Conservation (phyloP, 2,113 vertebrate species). For the Trichomycterus rosablanca region DNA sequence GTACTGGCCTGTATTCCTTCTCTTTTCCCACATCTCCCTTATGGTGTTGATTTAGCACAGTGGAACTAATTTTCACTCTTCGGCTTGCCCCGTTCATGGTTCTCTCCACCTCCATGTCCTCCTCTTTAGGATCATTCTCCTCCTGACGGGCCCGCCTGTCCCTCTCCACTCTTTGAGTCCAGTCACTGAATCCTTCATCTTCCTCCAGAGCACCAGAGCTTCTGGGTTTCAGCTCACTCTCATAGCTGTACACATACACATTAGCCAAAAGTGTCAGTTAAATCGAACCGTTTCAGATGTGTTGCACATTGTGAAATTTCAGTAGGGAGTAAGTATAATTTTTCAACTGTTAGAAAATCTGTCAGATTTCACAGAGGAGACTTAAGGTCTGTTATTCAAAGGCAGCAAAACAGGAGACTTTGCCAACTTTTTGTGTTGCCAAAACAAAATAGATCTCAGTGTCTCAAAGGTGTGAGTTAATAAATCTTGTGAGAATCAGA, state of each 20-base stretch:
- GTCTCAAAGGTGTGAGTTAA: too few species aligned
- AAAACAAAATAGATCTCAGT: too few species aligned
- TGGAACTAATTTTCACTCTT: background rate
- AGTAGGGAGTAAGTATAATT: constrained; percentile 8
- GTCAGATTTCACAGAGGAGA: background rate
- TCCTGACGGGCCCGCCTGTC: constrained; percentile 58
- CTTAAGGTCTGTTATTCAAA: background rate
- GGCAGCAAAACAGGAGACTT: too few species aligned
- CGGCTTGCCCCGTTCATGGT: constrained; percentile 33
- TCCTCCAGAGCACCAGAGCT: constrained; percentile 72
- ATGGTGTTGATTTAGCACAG: constrained; percentile 3
- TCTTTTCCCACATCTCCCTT: constrained; percentile 34
- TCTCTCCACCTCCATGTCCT: constrained; percentile 39
- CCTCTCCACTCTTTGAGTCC: constrained; percentile 80
- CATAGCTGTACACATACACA: constrained; percentile 54
- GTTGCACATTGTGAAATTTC: background rate
- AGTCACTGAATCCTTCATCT: constrained; percentile 92
- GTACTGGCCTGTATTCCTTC: constrained; percentile 18
- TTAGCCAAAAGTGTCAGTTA: background rate
- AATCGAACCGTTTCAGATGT: background rate
- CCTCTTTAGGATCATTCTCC: constrained; percentile 45
- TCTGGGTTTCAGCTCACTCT: constrained; percentile 60
- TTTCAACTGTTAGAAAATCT: constrained; percentile 5
- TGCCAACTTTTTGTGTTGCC: constrained; percentile 7
- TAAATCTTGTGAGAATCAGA: background rate